Evolutionary conservation across 2,888 invertebrate species (phyloP).

Genomic region (Acanthoscelides obtectus): DNA sequence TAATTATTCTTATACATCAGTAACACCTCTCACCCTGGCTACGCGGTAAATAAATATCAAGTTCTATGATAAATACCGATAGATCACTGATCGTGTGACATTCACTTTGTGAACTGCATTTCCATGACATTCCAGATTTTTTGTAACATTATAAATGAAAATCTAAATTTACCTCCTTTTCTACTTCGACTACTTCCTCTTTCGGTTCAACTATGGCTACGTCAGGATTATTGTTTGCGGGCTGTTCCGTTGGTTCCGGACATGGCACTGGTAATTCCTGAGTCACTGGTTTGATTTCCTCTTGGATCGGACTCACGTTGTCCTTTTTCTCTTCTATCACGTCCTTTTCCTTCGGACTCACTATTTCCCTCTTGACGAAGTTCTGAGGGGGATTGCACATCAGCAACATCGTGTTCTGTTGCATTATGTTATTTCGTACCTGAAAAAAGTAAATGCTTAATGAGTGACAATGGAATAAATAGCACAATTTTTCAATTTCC

Average conservation of each 20-base stretch:
- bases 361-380: conserved; percentile 45
- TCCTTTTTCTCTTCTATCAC: conserved; percentile 32
- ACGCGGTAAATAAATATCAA: too few relatives aligned
- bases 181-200: conserved; percentile 10
- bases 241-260: conserved; percentile 3
- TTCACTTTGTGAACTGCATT: too few relatives aligned
- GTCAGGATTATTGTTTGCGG: conserved; percentile 2
- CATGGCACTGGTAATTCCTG: conserved; percentile 12
- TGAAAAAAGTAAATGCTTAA: background rate
- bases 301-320: conserved; percentile 20
- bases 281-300: conserved; percentile 16
- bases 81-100: too few relatives aligned
- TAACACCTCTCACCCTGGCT: too few relatives aligned
- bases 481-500: too few relatives aligned
- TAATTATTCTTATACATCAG: too few relatives aligned
- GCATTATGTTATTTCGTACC: conserved; percentile 51
- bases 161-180: background rate
- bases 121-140: too few relatives aligned
- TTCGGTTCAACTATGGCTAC: conserved; percentile 6
- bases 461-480: too few relatives aligned
- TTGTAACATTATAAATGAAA: too few relatives aligned
- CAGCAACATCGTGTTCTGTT: conserved; percentile 50
- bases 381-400: conserved; percentile 43
- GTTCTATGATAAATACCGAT: too few relatives aligned
- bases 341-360: conserved; percentile 43